phyloP scores from a whole-genome alignment of 2,113 vertebrate genomes.

The Siniperca chuatsi region DNA sequence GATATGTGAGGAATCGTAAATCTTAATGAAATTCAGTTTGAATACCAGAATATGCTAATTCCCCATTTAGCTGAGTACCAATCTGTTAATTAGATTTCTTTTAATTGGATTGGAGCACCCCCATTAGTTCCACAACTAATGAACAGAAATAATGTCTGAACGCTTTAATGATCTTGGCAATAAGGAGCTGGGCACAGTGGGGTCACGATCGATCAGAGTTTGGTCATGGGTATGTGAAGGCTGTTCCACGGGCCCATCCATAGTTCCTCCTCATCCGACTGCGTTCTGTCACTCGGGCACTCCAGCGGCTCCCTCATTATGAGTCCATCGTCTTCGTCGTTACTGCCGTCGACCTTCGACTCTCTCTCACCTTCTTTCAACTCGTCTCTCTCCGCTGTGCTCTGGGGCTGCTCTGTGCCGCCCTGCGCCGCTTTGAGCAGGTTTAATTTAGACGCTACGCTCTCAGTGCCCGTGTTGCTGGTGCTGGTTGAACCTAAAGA shows the following conservation, averaged over 20 bases:
- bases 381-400: slow-evolving; percentile 77
- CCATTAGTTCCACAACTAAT: slow-evolving; percentile 38
- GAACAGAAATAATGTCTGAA: slow-evolving; percentile 36
- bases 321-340: slow-evolving; percentile 82
- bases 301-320: slow-evolving; percentile 84
- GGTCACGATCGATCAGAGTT: slow-evolving; percentile 88
- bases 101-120: slow-evolving; percentile 23
- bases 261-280: slow-evolving; percentile 94
- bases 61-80: slow-evolving; percentile 19
- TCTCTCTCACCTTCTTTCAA: slow-evolving; percentile 85
- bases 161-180: slow-evolving; percentile 40
- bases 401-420: slow-evolving; percentile 24
- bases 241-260: slow-evolving; percentile 99
- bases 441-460: slow-evolving; percentile 55
- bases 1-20: slow-evolving; percentile 5
- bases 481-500: slow-evolving; percentile 83
- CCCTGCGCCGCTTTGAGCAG: slow-evolving; percentile 64
- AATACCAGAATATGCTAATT: slow-evolving; percentile 26
- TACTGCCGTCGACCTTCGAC: slow-evolving; percentile 80
- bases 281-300: slow-evolving; percentile 90
- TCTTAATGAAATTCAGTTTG: slow-evolving; percentile 18
- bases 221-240: slow-evolving; percentile 99
- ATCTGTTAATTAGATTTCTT: slow-evolving; percentile 28
- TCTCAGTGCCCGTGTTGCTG: slow-evolving; percentile 79
- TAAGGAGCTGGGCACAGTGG: slow-evolving; percentile 35